phyloP scores from a whole-genome alignment of 2,797 vertebrate genomes.

The Rallus crepitans region DNA sequence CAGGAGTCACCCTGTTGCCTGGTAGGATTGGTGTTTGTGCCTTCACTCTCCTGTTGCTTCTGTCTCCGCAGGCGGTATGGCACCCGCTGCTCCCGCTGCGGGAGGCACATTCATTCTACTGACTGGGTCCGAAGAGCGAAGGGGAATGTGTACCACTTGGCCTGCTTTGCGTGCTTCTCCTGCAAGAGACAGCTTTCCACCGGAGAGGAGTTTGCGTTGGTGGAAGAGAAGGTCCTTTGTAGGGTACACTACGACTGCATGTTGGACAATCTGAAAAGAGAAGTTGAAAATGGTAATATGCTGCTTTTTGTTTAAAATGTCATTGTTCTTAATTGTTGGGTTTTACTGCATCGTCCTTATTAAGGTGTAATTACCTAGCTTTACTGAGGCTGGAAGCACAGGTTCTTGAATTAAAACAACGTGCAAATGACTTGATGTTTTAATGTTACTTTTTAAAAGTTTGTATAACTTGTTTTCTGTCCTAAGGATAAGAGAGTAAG shows the following conservation, averaged over 20 bases:
- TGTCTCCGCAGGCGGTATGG: conserved; percentile 86
- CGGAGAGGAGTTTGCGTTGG: conserved; percentile 95
- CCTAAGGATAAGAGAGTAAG: background rate
- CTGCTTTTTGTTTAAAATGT: background rate
- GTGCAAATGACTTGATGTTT: background rate
- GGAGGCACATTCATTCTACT: conserved; percentile 91
- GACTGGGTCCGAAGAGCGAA: conserved; percentile 97
- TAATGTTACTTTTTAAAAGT: background rate
- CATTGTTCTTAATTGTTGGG: background rate
- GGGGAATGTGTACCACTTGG: conserved; percentile 94
- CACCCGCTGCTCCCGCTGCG: conserved; percentile 93
- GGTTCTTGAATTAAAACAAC: background rate
- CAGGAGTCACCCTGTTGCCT: no score
- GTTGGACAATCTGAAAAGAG: conserved; percentile 94
- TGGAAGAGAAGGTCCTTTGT: conserved; percentile 95
- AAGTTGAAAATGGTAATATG: conserved; percentile 90
- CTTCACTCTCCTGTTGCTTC: background rate
- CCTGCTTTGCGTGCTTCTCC: conserved; percentile 96
- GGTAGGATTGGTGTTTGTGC: background rate
- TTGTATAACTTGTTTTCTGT: background rate
- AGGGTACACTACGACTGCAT: conserved; percentile 94
- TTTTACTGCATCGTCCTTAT: background rate
- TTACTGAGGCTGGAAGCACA: conserved; percentile 10
- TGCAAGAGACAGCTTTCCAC: conserved; percentile 96
- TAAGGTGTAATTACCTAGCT: background rate